Evolutionary conservation across 2,113 vertebrate species (phyloP), one percentile per base, ranked within the genome.

Genomic region (Nibea albiflora): DNA sequence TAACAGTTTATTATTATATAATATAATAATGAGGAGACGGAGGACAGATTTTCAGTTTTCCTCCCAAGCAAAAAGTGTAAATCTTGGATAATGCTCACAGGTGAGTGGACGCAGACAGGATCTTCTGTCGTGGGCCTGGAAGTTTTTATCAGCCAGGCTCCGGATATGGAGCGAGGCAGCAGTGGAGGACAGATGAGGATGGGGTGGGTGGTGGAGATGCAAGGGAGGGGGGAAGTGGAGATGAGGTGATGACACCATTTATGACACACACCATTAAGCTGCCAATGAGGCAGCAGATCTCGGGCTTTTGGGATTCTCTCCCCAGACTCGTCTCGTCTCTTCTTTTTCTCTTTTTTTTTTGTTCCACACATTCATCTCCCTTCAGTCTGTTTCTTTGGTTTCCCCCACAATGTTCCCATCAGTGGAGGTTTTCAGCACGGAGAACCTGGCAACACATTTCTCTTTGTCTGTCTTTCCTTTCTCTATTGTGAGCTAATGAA

Each of bases 251-350:
- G 86, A 90, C 86, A 85, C 88, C 79, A 61, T 86, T 90, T 85
- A 89, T 77, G 85, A 78, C 81, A 88, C 83, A 87, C 78, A 83
- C 83, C 86, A 89, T 91, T 93, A 92, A 87, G 81, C 72, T 70
- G 74, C 85, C 88, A 92, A 93, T 93, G 92, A 92, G 75, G 89
- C 89, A 57, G 74, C 64, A 68, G 73, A 80, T 80, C 75, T 71
- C 49, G 63, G 80, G 80, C 82, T 85, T 86, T 89, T 71, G 80
- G 83, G 86, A 88, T 81, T 85, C 76, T 83, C 28, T 87, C 69
- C 61, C 70, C 77, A 88, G 73, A 79, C 72, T 71, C 42, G 9
- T 56, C 28, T 85, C 53, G n/a, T n/a, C n/a, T n/a, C n/a, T n/a
- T n/a, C n/a, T n/a, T n/a, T 78, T 8, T 35, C 8, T 35, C 1